phyloP scores from a whole-genome alignment of 1,140 invertebrate genomes.

The Mamestra configurata region DNA sequence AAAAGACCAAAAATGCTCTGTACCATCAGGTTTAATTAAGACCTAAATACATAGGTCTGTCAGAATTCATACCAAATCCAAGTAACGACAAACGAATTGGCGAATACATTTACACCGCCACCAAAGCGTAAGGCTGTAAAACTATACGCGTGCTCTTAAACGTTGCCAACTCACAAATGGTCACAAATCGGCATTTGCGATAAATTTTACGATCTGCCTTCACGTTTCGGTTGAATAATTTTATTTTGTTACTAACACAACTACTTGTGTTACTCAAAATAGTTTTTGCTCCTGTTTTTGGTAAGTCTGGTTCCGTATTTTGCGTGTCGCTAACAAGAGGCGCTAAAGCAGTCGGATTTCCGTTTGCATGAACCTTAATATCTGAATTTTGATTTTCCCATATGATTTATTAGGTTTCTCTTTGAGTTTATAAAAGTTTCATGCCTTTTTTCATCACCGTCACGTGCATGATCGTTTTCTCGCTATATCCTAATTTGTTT shows the following conservation, averaged over 20 bases:
- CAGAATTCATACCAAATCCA: neutral
- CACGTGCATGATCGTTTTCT: no score
- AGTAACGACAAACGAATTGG: neutral
- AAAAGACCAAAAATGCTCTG: no score
- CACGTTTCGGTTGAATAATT: slow-evolving; percentile 12
- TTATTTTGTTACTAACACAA: slow-evolving; percentile 15
- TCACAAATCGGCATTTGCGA: slow-evolving; percentile 28
- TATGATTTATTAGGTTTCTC: no score
- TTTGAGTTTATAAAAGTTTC: no score
- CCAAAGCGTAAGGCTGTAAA: neutral
- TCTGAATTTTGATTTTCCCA: no score
- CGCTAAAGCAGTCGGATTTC: no score
- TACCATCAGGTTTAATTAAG: no score
- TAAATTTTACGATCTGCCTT: slow-evolving; percentile 35
- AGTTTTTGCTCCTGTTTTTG: neutral
- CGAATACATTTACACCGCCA: neutral
- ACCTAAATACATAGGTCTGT: neutral
- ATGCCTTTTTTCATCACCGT: no score
- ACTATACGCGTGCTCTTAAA: slow-evolving; percentile 9
- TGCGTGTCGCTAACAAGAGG: neutral
- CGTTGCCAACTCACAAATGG: slow-evolving; percentile 6
- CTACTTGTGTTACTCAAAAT: slow-evolving; percentile 6
- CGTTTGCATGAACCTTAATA: no score
- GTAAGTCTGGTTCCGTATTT: neutral
- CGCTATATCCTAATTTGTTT: no score